Evolutionary conservation across 2,113 vertebrate species (phyloP), one percentile per base, ranked within the genome.

Genomic region (Mus spicilegus): DNA sequence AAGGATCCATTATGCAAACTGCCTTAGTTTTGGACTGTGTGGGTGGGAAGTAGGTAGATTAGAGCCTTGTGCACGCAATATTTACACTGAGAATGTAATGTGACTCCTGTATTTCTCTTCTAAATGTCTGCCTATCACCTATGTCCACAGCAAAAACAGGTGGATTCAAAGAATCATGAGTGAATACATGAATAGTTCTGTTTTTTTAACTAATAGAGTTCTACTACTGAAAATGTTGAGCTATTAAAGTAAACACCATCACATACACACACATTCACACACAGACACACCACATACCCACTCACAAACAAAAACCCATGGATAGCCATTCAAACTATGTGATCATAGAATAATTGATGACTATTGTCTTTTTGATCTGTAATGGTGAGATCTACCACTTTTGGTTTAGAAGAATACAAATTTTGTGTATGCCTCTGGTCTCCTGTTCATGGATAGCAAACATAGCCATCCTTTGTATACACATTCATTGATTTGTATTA

Each of bases 81-180:
- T 76, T 28, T 63, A 67, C 16, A 30, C 7, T 46, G 87, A 61
- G 82, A 78, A 91, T 51, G 33, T 91, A 95, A 69, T n/a, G 36
- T 39, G 69, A 3, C 65, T 73, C 61, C 49, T 77, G 42, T 63
- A 54, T 87, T 95, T 97, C n/a, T 84, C 14, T 87, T 93, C 49
- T 17, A 58, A 75, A 85, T 91, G 69, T 49, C 12, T 96, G 36
- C 11, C 24, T 86, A 61, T 91, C 89, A 61, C 24, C 77, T 78
- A 91, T 95, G 58, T 93, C 87, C 76, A 36, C 24, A 70, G 67
- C 46, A 93, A 73, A 97, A 72, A 95, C 36, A 89, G 89, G 78
- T 92, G 10, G 58, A 93, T 89, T 69, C n/a, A 51, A 88, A 72
- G 77, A 89, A 80, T 91, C 56, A 69, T 82, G 72, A 80, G 46